Percentiles rank a stretch among this genome's conserved stretches.
Conservation (phyloP, 1,140 invertebrate species). For the Drosophila neocordata region DNA sequence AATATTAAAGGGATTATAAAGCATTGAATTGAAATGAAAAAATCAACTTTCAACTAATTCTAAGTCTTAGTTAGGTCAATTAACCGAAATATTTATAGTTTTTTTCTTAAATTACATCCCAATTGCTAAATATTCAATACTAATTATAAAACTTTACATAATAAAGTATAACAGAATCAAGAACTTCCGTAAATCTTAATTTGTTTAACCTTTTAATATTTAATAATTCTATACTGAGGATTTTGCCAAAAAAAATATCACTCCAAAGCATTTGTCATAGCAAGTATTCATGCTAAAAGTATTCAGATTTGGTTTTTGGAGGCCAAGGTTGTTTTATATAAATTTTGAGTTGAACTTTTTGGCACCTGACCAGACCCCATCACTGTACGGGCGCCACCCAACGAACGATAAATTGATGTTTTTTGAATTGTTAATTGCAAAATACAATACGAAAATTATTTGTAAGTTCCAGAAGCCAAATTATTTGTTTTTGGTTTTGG, state of each 20-base stretch:
- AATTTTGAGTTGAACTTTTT: constrained; percentile 21
- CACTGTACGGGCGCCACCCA: constrained; percentile 1
- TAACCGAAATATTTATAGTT: too few relatives aligned
- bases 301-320: constrained; percentile 12
- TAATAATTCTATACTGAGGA: neutral
- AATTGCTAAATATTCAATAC: too few relatives aligned
- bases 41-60: too few relatives aligned
- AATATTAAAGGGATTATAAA: too few relatives aligned
- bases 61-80: too few relatives aligned
- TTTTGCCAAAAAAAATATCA: neutral
- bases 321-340: constrained; percentile 11
- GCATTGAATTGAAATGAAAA: too few relatives aligned
- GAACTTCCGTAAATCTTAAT: too few relatives aligned
- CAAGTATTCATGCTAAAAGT: neutral
- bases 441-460: constrained; percentile 4
- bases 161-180: too few relatives aligned
- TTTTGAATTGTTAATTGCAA: constrained; percentile 11
- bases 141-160: too few relatives aligned
- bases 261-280: neutral
- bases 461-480: constrained; percentile 10
- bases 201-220: too few relatives aligned
- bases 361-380: constrained; percentile 18
- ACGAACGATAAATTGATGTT: constrained; percentile 5
- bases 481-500: constrained; percentile 1
- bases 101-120: too few relatives aligned